phyloP scores from a whole-genome alignment of 2,797 vertebrate genomes.

The Tinamus major region DNA sequence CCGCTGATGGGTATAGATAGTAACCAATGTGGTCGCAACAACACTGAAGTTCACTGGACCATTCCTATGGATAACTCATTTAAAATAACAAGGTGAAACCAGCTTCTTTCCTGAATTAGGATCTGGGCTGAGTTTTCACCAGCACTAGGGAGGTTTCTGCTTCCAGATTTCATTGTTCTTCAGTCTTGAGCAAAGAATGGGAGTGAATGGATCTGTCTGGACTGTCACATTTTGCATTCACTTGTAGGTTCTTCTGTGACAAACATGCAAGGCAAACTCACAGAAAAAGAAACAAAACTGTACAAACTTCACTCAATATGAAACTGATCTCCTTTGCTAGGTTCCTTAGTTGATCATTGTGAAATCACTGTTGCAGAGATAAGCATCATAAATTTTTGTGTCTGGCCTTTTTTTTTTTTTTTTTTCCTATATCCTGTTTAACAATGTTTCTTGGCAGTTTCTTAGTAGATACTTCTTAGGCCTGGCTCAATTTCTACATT shows the following conservation, averaged over 20 bases:
- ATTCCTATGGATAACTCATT: background rate
- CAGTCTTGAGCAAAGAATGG: background rate
- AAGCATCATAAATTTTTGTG: conserved; percentile 56
- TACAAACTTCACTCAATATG: background rate
- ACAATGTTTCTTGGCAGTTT: conserved; percentile 62
- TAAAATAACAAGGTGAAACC: background rate
- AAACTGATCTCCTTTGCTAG: conserved; percentile 31
- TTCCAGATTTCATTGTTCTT: background rate
- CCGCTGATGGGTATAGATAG: background rate
- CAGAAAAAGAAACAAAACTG: conserved; percentile 32
- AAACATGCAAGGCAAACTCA: background rate
- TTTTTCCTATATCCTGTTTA: conserved; percentile 60
- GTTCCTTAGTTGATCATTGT: conserved; percentile 25
- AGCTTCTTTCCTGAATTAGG: background rate
- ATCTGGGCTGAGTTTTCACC: background rate
- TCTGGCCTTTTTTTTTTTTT: conserved; percentile 35
- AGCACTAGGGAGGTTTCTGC: background rate
- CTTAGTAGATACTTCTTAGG: conserved; percentile 55
- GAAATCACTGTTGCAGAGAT: conserved; percentile 55
- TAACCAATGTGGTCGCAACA: background rate
- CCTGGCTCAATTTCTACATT: conserved; percentile 53
- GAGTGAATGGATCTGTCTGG: background rate
- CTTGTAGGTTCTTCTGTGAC: background rate
- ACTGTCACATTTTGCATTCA: background rate
- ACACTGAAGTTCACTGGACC: background rate